These are phyloP conservation scores for Parasteatoda lunata DNA, from an alignment of 2,888 invertebrate species.

Conservation along the genomic window DNA sequence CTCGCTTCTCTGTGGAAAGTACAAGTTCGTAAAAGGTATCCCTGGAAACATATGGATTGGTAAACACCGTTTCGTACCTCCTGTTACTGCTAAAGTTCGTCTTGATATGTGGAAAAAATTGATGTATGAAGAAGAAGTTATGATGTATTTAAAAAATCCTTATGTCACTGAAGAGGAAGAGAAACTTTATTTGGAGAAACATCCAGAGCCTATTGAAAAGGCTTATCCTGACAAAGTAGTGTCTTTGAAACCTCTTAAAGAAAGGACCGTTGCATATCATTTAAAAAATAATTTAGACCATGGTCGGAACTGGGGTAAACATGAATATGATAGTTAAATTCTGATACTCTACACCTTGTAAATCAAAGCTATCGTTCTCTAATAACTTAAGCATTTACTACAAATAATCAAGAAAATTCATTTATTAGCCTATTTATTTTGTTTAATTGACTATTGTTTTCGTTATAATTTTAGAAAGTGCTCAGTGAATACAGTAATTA, in stretches of 20 bases:
- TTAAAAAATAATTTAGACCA: conserved; percentile 17
- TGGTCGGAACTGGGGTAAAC: conserved; percentile 35
- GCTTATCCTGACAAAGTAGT: not conserved
- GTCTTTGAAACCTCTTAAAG: conserved; percentile 20
- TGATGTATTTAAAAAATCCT: conserved; percentile 65
- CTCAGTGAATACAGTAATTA: too few relatives aligned
- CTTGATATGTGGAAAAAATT: conserved; percentile 43
- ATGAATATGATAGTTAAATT: not conserved
- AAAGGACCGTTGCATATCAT: conserved; percentile 49
- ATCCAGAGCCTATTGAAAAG: conserved; percentile 6
- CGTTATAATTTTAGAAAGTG: too few relatives aligned
- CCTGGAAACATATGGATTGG: conserved; percentile 64
- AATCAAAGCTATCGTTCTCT: too few relatives aligned
- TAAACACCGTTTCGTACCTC: conserved; percentile 62
- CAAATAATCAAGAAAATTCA: too few relatives aligned
- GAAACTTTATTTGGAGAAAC: conserved; percentile 46
- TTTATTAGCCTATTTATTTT: too few relatives aligned
- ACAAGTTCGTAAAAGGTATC: conserved; percentile 54
- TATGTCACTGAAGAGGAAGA: conserved; percentile 59
- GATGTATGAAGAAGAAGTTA: conserved; percentile 64
- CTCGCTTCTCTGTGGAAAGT: conserved; percentile 3
- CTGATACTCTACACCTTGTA: too few relatives aligned
- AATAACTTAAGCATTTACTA: too few relatives aligned
- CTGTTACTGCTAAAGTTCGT: conserved; percentile 45
- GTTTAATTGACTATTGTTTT: too few relatives aligned